Base-by-base conservation (phyloP, 2,113 vertebrate genomes). In the Pollachius pollachius region DNA sequence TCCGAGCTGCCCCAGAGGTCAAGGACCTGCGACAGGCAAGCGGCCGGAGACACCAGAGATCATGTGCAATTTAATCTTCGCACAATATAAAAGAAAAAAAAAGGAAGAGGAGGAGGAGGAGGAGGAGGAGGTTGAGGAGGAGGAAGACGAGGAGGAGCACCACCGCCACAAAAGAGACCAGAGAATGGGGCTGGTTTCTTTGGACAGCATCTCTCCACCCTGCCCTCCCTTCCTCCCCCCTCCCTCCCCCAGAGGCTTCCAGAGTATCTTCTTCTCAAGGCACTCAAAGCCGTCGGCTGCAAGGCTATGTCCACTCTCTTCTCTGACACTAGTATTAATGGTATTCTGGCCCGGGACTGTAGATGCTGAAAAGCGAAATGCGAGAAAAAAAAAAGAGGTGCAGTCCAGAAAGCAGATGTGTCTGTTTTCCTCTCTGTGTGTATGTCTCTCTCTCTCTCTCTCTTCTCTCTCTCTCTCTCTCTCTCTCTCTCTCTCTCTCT, bases 51-150 rank as follows among this genome's bases (percentile, higher is more conserved):
- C 95, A 94, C 94, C 93, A 92, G 92, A 94, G 94, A 94, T 95
- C 94, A 95, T 95, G 95, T 95, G 96, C 95, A 97, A 95, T 98
- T 98, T 97, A 98, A 97, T 97, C 95, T 97, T 94, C 94, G 91
- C 94, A 95, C 95, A 95, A 57, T 57, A 57, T 57, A 57, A 48
- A 48, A n/a, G 54, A 16, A 17, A 96, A 97, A 94, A 94, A 94
- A 94, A 92, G 91, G 75, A 89, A 68, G 75, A 62, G 65, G 81
- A 82, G 9, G 80, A 81, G 83, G n/a, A n/a, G n/a, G 75, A 62
- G 65, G 81, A 82, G 9, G 30, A 34, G 30, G 30, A 34, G 30
- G 30, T 34, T 34, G 72, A 63, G 72, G 73, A 64, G 78, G 82
- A 80, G 89, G 91, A 92, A 93, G 94, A 97, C 95, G 94, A 93